Conservation (phyloP, 2,113 vertebrate genomes). For the Symphodus melops region DNA sequence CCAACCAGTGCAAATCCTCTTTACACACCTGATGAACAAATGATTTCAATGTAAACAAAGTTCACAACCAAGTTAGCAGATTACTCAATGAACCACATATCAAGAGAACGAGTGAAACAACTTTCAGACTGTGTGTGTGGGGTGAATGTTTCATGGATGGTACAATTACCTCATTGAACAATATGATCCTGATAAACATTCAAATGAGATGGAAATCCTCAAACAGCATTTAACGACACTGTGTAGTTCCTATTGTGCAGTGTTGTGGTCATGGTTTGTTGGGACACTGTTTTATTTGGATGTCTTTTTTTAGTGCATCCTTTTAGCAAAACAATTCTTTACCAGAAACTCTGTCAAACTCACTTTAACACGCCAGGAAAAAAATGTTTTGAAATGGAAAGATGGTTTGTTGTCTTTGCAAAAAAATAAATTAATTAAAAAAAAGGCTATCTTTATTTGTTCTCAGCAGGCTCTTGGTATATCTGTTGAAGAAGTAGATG, state of each 20-base stretch:
- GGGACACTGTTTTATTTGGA: not conserved
- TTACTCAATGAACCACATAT: not conserved
- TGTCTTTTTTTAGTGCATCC: not conserved
- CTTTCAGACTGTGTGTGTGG: not conserved
- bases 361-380: too few species aligned
- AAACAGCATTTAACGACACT: constrained; percentile 20
- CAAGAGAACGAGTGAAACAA: not conserved
- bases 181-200: constrained; percentile 34
- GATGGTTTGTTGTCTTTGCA: too few species aligned
- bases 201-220: constrained; percentile 56
- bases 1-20: constrained; percentile 29
- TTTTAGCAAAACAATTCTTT: not conserved
- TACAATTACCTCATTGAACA: not conserved
- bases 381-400: not conserved
- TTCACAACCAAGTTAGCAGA: not conserved
- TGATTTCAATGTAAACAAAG: constrained; percentile 1
- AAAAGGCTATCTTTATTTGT: not conserved
- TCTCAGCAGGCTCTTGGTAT: not conserved
- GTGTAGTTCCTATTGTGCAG: not conserved
- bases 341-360: not conserved
- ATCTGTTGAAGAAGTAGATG: not conserved
- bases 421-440: too few species aligned
- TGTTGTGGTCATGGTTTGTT: not conserved
- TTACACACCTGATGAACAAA: not conserved
- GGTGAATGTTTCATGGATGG: constrained; percentile 3